These are phyloP conservation scores for Bugula neritina DNA, from an alignment of 2,888 invertebrate species.

Conservation along the genomic window DNA sequence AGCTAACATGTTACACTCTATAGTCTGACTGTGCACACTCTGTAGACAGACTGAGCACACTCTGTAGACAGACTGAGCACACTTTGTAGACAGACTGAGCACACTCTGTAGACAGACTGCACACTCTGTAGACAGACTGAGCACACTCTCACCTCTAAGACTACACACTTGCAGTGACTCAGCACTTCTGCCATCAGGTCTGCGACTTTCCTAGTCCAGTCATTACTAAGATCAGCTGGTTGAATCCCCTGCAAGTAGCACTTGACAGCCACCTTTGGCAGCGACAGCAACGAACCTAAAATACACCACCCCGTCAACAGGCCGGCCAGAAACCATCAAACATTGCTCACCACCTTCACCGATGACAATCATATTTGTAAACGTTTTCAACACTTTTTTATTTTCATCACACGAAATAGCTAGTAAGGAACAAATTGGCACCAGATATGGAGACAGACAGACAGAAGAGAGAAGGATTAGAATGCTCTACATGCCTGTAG, in stretches of 20 bases:
- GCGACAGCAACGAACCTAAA: neutral
- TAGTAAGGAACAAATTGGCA: no score
- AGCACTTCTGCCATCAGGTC: constrained; percentile 11
- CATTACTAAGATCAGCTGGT: neutral
- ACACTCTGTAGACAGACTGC: neutral
- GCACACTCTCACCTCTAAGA: neutral
- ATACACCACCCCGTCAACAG: no score
- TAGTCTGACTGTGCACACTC: neutral
- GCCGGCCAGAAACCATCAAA: no score
- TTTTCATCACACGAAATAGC: no score
- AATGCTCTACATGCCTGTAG: neutral
- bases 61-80: neutral
- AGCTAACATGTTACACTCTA: neutral
- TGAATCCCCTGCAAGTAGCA: constrained; percentile 22
- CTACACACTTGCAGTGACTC: neutral
- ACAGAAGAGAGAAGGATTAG: no score
- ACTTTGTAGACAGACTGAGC: neutral
- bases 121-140: neutral
- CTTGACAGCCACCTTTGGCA: constrained; percentile 7
- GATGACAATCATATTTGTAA: no score
- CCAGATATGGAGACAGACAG: no score
- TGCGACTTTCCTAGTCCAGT: neutral
- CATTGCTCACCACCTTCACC: no score
- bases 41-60: neutral
- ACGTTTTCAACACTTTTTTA: no score